Percentiles rank a stretch among this genome's conserved stretches.
Evolutionary conservation across 2,113 vertebrate species (phyloP).

Genomic region (Tachysurus fulvidraco): DNA sequence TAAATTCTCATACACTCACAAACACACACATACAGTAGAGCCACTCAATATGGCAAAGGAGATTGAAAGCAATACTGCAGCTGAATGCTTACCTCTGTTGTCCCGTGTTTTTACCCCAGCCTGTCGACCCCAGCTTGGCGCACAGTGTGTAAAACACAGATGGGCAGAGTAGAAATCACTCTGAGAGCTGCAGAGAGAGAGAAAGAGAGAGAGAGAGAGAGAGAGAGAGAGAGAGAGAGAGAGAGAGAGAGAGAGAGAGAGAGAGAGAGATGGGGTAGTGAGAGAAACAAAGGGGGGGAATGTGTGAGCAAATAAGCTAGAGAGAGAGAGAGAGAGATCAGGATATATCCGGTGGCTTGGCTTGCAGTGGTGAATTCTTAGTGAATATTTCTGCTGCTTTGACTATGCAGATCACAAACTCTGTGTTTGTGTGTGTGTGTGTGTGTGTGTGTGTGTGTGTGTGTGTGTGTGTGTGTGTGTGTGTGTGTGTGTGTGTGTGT

Average conservation of each 20-base stretch:
- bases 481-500: background rate
- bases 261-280: constrained; percentile 8
- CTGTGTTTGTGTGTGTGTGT: constrained; percentile 1
- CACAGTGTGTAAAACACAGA: constrained; percentile 36
- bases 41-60: background rate
- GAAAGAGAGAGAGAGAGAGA: constrained; percentile 20
- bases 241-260: constrained; percentile 37
- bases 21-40: constrained; percentile 24
- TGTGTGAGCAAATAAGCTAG: background rate
- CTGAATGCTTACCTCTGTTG: constrained; percentile 54
- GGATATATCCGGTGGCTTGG: constrained; percentile 39
- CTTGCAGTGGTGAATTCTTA: constrained; percentile 42
- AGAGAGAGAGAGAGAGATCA: constrained; percentile 19
- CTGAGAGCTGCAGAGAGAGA: constrained; percentile 40
- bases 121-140: constrained; percentile 43
- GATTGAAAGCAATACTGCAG: constrained; percentile 26
- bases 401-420: constrained; percentile 44
- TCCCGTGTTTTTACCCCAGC: constrained; percentile 44
- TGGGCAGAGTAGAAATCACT: constrained; percentile 41
- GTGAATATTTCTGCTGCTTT: constrained; percentile 34
- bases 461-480: background rate
- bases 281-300: constrained; percentile 1
- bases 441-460: constrained; percentile 12
- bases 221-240: constrained; percentile 26
- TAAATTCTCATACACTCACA: constrained; percentile 29